phyloP scores from a whole-genome alignment of 2,797 vertebrate species.

The Malacoctenus gilli region DNA sequence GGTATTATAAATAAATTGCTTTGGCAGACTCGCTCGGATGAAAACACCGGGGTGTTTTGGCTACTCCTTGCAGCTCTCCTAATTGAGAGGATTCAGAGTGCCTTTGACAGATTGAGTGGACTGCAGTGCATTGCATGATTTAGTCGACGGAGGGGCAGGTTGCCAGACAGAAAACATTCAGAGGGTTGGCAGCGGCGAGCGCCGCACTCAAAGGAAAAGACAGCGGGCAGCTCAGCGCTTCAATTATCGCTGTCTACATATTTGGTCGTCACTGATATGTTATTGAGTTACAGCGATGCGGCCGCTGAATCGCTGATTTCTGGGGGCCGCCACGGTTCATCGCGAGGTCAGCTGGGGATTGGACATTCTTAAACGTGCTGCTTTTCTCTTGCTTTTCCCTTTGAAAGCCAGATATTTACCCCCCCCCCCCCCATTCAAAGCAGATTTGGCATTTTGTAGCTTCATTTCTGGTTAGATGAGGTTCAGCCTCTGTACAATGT shows the following conservation, averaged over 20 bases:
- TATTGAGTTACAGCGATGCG: neutral
- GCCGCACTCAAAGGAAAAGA: constrained; percentile 30
- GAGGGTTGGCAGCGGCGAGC: constrained; percentile 42
- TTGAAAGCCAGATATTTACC: neutral
- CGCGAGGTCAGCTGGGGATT: neutral
- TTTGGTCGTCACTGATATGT: constrained; percentile 11
- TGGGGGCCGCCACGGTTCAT: neutral
- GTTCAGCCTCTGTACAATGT: too few relatives aligned
- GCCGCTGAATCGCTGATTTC: neutral
- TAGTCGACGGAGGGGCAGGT: constrained; percentile 28
- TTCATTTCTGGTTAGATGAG: too few relatives aligned
- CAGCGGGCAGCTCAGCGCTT: constrained; percentile 20
- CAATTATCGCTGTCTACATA: constrained; percentile 21
- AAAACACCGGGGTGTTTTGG: constrained; percentile 49
- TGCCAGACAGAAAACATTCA: constrained; percentile 46
- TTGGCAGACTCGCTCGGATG: constrained; percentile 33
- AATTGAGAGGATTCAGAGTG: constrained; percentile 56
- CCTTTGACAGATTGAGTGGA: constrained; percentile 55
- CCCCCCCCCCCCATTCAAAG: too few relatives aligned
- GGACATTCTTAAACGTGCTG: neutral
- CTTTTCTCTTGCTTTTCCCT: neutral
- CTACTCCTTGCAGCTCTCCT: constrained; percentile 38
- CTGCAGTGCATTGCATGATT: constrained; percentile 40
- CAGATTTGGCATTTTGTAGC: too few relatives aligned
- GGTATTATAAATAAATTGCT: constrained; percentile 39